Evolutionary conservation across 2,888 invertebrate genomes (phyloP).

Genomic region (Itoplectis maculator): DNA sequence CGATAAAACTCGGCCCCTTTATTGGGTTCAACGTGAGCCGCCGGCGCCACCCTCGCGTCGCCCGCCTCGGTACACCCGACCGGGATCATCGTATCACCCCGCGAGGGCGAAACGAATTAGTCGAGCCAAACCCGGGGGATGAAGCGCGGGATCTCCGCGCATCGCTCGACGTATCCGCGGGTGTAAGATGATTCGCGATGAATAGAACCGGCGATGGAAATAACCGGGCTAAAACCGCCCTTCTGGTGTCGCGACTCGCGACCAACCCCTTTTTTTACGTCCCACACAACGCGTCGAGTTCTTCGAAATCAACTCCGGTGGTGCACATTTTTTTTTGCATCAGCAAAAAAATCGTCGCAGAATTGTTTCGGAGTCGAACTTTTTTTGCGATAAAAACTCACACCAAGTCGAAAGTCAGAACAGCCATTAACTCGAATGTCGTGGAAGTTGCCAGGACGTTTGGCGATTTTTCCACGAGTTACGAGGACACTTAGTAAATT

Average conservation of each 20-base stretch:
- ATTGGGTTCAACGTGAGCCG: neutral
- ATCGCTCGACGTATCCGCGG: neutral
- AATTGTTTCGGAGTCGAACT: neutral
- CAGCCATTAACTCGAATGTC: too few relatives aligned
- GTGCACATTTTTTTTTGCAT: neutral
- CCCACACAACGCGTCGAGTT: too few relatives aligned
- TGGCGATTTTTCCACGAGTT: too few relatives aligned
- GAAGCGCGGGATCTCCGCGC: neutral
- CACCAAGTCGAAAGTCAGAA: too few relatives aligned
- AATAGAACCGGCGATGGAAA: constrained; percentile 30
- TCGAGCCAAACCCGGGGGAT: constrained; percentile 19
- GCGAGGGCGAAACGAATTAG: constrained; percentile 52
- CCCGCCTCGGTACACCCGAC: neutral
- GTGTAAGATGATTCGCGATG: constrained; percentile 6
- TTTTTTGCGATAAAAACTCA: too few relatives aligned
- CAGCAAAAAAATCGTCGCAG: too few relatives aligned
- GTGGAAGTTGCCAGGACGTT: too few relatives aligned
- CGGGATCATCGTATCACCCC: constrained; percentile 27
- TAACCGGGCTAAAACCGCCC: constrained; percentile 24
- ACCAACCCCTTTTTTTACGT: constrained; percentile 1
- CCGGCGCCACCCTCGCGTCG: neutral
- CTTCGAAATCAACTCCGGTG: too few relatives aligned
- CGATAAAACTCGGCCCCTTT: constrained; percentile 9
- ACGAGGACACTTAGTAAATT: too few relatives aligned
- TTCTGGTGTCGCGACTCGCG: constrained; percentile 10